These are phyloP conservation scores for Abscondita cerata DNA, from an alignment of 2,888 invertebrate species.

Conservation along the genomic window DNA sequence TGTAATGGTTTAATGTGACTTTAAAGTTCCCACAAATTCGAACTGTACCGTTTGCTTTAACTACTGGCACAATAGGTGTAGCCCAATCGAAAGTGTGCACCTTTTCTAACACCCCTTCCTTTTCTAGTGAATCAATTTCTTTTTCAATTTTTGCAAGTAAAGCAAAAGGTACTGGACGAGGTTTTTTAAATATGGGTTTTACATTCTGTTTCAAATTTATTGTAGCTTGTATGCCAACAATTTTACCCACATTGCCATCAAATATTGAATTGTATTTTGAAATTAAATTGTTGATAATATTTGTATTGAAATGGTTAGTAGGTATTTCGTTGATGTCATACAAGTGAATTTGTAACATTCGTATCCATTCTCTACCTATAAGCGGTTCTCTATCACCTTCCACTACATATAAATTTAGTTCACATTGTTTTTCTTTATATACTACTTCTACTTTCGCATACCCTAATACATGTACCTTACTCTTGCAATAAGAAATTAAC, in stretches of 20 bases:
- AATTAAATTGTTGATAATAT: not conserved
- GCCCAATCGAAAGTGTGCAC: not conserved
- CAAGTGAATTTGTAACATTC: not conserved
- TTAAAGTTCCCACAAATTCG: constrained; percentile 1
- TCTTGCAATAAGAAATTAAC: not conserved
- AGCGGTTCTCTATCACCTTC: not conserved
- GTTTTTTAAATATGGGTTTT: not conserved
- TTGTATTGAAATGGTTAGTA: not conserved
- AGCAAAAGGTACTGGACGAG: not conserved
- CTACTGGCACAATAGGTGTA: not conserved
- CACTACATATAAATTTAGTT: not conserved
- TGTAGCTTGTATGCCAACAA: constrained; percentile 10
- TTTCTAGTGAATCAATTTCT: not conserved
- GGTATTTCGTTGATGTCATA: too few relatives aligned
- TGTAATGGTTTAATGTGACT: not conserved
- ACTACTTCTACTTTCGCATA: not conserved
- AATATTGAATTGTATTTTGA: not conserved
- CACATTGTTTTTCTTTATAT: not conserved
- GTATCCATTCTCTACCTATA: not conserved
- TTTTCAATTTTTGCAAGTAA: not conserved
- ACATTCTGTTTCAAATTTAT: not conserved
- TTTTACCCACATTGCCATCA: not conserved
- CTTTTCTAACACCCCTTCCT: not conserved
- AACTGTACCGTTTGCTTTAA: not conserved
- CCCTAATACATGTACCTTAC: not conserved